A percentile compares a stretch with the other conserved stretches of the same genome.
Conservation (phyloP, 30 jellyfish, hydroid and myxozoan genomes). For the Calvadosia cruxmelitensis region DNA sequence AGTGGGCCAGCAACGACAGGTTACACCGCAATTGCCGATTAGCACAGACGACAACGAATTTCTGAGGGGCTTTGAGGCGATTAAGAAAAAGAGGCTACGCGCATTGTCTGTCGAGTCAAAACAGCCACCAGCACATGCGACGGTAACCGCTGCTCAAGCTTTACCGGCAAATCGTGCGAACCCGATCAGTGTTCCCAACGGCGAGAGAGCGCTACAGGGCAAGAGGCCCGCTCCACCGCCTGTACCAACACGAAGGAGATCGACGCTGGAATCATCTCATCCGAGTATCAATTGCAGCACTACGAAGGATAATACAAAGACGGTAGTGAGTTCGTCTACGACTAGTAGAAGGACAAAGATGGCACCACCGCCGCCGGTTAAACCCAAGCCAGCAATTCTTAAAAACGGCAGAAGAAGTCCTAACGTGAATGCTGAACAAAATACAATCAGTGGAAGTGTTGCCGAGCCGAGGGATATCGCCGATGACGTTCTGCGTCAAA, state of each 20-base stretch:
- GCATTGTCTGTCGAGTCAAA: neutral
- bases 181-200: no score
- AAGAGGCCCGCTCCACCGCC: neutral
- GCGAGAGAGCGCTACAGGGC: no score
- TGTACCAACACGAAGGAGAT: neutral
- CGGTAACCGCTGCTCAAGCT: neutral
- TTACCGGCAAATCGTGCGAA: neutral
- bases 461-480: neutral
- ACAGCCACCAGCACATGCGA: neutral
- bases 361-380: slow-evolving; percentile 1
- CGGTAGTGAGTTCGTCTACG: neutral
- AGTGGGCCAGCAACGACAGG: no score
- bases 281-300: no score
- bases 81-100: slow-evolving; percentile 21
- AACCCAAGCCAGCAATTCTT: neutral
- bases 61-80: slow-evolving; percentile 30
- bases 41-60: slow-evolving; percentile 19
- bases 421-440: neutral
- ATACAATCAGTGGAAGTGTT: neutral
- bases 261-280: no score
- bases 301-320: neutral
- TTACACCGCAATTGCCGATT: neutral
- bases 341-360: neutral
- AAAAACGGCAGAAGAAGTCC: neutral
- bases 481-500: neutral